A percentile compares a stretch with the other conserved stretches of the same genome.
Evolutionary conservation across 2,888 invertebrate species (phyloP).

Genomic region (Sminthurides aquaticus): DNA sequence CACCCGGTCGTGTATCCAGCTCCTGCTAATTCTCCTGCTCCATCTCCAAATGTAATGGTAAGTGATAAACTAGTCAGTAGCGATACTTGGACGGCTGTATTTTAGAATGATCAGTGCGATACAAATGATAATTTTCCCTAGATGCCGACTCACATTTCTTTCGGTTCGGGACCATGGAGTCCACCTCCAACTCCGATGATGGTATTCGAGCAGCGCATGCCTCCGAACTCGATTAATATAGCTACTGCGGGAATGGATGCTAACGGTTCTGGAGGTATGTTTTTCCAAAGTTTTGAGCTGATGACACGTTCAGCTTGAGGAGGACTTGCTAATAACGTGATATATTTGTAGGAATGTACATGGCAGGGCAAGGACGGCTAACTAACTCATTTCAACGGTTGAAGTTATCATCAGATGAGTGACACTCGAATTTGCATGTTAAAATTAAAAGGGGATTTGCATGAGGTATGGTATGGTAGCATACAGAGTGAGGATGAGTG

Average conservation of each 20-base stretch:
- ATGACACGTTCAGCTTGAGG: no score
- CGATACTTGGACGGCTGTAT: neutral
- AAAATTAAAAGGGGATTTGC: no score
- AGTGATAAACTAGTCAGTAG: no score
- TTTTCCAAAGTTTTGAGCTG: no score
- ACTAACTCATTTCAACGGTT: constrained; percentile 20
- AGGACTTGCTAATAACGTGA: no score
- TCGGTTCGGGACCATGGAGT: constrained; percentile 31
- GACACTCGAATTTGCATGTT: no score
- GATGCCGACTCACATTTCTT: constrained; percentile 22
- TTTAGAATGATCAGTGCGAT: no score
- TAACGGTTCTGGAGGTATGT: constrained; percentile 1
- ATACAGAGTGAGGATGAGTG: no score
- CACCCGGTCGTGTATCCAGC: constrained; percentile 38
- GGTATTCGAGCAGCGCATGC: constrained; percentile 27
- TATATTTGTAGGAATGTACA: neutral
- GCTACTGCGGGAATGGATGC: neutral
- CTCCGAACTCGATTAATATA: constrained; percentile 6
- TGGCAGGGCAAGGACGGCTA: constrained; percentile 11
- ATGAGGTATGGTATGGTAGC: no score
- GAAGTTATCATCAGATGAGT: constrained; percentile 15
- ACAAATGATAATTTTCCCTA: neutral
- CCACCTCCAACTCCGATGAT: constrained; percentile 28
- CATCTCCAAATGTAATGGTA: constrained; percentile 22
- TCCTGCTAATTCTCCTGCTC: constrained; percentile 20